These are phyloP conservation scores for Tribolium castaneum DNA, from an alignment of 1,140 invertebrate genomes.

Conservation along the genomic window DNA sequence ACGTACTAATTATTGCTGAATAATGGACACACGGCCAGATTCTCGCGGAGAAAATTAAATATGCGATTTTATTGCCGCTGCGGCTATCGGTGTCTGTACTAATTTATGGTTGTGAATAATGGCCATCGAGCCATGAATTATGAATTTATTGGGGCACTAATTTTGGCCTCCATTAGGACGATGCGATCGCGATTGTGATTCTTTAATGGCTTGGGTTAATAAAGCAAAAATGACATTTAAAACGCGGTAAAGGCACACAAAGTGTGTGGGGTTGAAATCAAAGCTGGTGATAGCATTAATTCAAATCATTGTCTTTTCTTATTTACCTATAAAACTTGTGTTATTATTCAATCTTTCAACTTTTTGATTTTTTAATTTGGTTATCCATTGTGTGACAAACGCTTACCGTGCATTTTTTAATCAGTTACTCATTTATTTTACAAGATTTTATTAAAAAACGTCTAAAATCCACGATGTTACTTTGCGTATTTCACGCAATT, in stretches of 20 bases:
- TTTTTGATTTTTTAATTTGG: too few relatives aligned
- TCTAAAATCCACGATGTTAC: too few relatives aligned
- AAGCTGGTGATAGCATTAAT: too few relatives aligned
- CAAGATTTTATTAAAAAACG: too few relatives aligned
- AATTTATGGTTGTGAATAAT: constrained; percentile 14
- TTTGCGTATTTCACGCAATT: too few relatives aligned
- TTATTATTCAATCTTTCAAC: too few relatives aligned
- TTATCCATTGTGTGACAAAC: too few relatives aligned
- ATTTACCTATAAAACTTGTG: too few relatives aligned
- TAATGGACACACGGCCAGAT: not conserved
- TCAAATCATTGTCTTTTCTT: too few relatives aligned
- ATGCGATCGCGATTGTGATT: not conserved
- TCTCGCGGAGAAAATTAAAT: not conserved
- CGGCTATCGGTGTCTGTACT: constrained; percentile 15
- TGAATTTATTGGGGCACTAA: constrained; percentile 22
- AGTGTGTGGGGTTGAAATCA: too few relatives aligned
- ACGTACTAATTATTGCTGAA: not conserved
- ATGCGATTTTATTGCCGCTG: constrained; percentile 24
- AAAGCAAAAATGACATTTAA: not conserved
- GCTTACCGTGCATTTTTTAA: too few relatives aligned
- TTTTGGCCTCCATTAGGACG: constrained; percentile 7
- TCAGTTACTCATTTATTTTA: too few relatives aligned
- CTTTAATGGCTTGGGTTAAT: not conserved
- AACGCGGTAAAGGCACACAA: not conserved
- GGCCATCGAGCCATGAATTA: constrained; percentile 23